Conservation (phyloP, 2,888 invertebrate genomes). For the Theodoxus fluviatilis region DNA sequence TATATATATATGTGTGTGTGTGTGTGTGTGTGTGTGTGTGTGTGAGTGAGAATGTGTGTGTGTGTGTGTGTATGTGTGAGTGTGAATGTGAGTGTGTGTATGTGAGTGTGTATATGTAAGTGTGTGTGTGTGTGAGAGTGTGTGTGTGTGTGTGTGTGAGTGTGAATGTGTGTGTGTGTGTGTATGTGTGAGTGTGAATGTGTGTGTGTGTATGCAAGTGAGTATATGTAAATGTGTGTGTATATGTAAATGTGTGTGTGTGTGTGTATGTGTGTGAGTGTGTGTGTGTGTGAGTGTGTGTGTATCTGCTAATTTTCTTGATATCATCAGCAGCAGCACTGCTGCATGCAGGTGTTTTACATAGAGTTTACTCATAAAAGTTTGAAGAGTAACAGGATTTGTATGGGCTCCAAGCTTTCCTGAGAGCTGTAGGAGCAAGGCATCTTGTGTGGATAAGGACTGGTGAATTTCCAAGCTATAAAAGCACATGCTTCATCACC, state of each 20-base stretch:
- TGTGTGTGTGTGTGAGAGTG: not conserved
- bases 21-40: too few species aligned
- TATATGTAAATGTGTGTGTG: not conserved
- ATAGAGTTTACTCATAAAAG: too few species aligned
- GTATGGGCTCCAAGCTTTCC: too few species aligned
- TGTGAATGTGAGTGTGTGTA: not conserved
- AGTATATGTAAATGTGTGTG: not conserved
- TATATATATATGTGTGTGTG: too few species aligned
- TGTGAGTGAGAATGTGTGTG: too few species aligned
- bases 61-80: too few species aligned
- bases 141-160: not conserved
- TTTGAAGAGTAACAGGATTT: not conserved
- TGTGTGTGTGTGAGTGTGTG: not conserved
- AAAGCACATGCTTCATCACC: too few species aligned
- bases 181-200: conserved; percentile 6
- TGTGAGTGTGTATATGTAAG: not conserved
- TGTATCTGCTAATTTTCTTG: not conserved
- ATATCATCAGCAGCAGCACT: not conserved
- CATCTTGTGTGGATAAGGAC: too few species aligned
- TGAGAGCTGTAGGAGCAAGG: too few species aligned
- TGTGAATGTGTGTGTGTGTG: too few species aligned
- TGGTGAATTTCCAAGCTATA: too few species aligned
- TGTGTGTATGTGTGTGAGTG: not conserved
- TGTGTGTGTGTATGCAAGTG: conserved; percentile 6
- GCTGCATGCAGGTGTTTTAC: too few species aligned